Base-by-base conservation (phyloP, 2,113 vertebrate species). In the Prolemur simus region DNA sequence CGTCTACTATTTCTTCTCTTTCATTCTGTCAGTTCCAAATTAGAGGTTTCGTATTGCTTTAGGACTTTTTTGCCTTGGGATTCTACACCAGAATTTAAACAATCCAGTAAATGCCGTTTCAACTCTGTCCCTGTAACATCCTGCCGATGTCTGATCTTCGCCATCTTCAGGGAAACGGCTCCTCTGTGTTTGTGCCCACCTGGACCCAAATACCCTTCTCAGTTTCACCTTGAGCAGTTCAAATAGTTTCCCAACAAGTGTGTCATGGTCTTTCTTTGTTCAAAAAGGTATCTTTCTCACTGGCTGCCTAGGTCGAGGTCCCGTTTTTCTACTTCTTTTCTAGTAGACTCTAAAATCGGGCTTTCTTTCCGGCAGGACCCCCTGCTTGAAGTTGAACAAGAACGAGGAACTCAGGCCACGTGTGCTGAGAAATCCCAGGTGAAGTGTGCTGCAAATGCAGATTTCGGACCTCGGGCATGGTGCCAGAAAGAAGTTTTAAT, bases 401-500 rank as follows among this genome's bases (percentile, higher is more conserved):
- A 68, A 83, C 52, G 58, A 54, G 85, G 95, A 92, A 82, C 89
- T 93, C 63, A 21, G 92, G 93, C 93, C 89, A 76, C 76, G 91
- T 91, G 54, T 96, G 78, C 81, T 89, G 56, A 95, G 96, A 98
- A 97, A 91, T 97, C 97, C 97, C 97, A 93, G 78, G 95, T 87
- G 97, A 95, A 56, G 17, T 92, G 60, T 76, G 74, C 73, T 87
- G 63, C 93, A 97, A 97, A 93, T 89, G 83, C 93, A 81, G 83
- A 91, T 97, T 95, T 97, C 95, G 93, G 95, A 91, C 89, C 96
- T 86, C 42, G 60, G 97, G 95, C 95, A 66, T 54, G 63, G 15
- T 87, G 96, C 97, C 96, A 93, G 89, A 95, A 97, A 97, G 96
- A 97, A 96, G 86, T 78, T 93, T 97, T 96, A 97, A 96, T 49